phyloP scores from a whole-genome alignment of 2,888 invertebrate species.

The Anarsia innoxiella region DNA sequence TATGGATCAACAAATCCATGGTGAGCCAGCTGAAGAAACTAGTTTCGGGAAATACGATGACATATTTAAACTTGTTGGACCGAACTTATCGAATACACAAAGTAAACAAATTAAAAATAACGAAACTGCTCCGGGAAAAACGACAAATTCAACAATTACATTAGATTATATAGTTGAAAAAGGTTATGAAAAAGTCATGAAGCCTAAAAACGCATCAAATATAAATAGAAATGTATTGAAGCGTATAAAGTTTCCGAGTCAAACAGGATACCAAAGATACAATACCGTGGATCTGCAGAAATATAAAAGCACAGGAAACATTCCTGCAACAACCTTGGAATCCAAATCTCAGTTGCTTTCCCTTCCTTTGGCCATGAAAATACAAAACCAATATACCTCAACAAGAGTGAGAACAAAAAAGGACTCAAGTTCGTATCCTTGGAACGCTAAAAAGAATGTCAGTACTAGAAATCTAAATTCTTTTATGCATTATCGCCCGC shows the following conservation, averaged over 20 bases:
- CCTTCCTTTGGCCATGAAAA: neutral
- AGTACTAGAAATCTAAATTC: constrained; percentile 35
- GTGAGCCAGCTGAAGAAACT: neutral
- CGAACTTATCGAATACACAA: too few species aligned
- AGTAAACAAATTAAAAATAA: too few species aligned
- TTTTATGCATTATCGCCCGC: constrained; percentile 34
- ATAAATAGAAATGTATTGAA: too few species aligned
- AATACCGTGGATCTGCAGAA: neutral
- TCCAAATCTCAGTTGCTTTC: neutral
- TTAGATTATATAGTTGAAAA: too few species aligned
- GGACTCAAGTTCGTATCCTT: neutral
- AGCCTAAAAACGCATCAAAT: too few species aligned
- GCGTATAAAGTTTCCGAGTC: too few species aligned
- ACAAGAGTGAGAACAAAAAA: neutral
- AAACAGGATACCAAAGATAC: too few species aligned
- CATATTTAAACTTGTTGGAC: neutral
- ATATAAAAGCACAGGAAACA: neutral
- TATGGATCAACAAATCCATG: neutral
- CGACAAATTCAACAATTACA: too few species aligned
- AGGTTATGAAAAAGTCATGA: too few species aligned
- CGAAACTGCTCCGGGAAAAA: too few species aligned
- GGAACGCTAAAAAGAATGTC: neutral
- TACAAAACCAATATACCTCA: neutral
- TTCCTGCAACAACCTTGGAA: neutral
- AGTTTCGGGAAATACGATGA: neutral